Evolutionary conservation across 2,888 invertebrate genomes (phyloP).

Genomic region (Adelognathus sp.): DNA sequence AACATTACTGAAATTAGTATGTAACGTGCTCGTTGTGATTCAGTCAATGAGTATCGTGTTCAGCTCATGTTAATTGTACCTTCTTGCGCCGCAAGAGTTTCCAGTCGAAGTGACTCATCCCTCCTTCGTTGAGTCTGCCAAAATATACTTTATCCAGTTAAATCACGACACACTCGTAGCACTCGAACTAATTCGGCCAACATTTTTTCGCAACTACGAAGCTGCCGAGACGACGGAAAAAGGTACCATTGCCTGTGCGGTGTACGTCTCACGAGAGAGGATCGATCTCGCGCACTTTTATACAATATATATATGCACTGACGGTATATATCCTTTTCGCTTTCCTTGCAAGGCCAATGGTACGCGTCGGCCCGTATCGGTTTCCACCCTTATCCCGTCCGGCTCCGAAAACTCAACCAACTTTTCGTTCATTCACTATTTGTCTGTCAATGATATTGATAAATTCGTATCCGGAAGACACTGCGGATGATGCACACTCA

Average conservation of each 20-base stretch:
- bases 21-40: background rate
- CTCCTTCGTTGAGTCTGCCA: conserved; percentile 56
- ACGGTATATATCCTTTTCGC: background rate
- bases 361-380: background rate
- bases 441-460: background rate
- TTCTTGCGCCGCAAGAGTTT: conserved; percentile 79
- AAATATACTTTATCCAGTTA: conserved; percentile 56
- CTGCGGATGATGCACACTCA: background rate
- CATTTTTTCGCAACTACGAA: background rate
- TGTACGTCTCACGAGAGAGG: background rate
- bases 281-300: background rate
- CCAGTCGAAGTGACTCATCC: conserved; percentile 80
- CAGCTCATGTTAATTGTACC: conserved; percentile 71
- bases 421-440: background rate
- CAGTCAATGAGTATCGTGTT: too few relatives aligned
- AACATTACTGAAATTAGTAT: background rate
- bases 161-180: background rate
- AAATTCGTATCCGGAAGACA: conserved; percentile 11
- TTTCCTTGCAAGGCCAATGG: background rate
- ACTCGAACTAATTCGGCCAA: background rate
- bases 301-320: background rate
- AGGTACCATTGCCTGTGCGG: background rate
- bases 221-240: background rate
- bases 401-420: background rate
- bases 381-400: background rate